Conservation (phyloP, 1,140 invertebrate species). For the Aphelenchoides besseyi region DNA sequence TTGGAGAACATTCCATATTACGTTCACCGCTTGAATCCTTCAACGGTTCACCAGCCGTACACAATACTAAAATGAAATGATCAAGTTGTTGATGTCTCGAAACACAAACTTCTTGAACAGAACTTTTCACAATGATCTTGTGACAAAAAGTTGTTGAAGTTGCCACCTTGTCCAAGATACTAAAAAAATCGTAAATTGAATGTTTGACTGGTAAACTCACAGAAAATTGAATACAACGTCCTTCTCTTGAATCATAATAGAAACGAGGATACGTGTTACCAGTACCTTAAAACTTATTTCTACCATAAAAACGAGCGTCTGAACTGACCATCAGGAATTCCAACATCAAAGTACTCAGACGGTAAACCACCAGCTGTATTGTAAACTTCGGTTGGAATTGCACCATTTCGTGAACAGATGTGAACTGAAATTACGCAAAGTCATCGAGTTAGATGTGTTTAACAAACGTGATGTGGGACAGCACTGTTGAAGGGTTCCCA, state of each 20-base stretch:
- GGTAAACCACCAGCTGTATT: conserved; percentile 61
- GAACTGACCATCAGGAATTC: conserved; percentile 53
- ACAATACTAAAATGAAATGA: conserved; percentile 48
- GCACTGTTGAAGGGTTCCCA: conserved; percentile 62
- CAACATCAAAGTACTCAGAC: conserved; percentile 60
- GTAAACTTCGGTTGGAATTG: conserved; percentile 61
- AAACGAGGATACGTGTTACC: conserved; percentile 60
- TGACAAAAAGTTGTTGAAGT: conserved; percentile 62
- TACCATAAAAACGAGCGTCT: not conserved
- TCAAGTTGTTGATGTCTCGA: not conserved
- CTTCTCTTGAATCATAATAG: conserved; percentile 60
- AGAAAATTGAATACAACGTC: conserved; percentile 57
- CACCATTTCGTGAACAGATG: conserved; percentile 60
- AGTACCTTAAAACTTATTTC: conserved; percentile 42
- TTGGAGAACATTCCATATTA: conserved; percentile 62
- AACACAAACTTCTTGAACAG: conserved; percentile 55
- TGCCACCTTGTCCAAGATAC: conserved; percentile 60
- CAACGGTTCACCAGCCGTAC: conserved; percentile 59
- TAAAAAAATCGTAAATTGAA: conserved; percentile 30
- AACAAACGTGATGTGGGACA: conserved; percentile 58
- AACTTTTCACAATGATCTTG: conserved; percentile 62
- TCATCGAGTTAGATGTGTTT: not conserved
- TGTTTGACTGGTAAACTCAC: conserved; percentile 10
- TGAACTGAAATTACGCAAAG: conserved; percentile 43
- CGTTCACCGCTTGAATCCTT: conserved; percentile 60